A percentile compares a stretch with the other conserved stretches of the same genome.
These are phyloP conservation scores for Salvelinus sp. DNA, from an alignment of 2,113 vertebrate genomes.

Conservation along the genomic window DNA sequence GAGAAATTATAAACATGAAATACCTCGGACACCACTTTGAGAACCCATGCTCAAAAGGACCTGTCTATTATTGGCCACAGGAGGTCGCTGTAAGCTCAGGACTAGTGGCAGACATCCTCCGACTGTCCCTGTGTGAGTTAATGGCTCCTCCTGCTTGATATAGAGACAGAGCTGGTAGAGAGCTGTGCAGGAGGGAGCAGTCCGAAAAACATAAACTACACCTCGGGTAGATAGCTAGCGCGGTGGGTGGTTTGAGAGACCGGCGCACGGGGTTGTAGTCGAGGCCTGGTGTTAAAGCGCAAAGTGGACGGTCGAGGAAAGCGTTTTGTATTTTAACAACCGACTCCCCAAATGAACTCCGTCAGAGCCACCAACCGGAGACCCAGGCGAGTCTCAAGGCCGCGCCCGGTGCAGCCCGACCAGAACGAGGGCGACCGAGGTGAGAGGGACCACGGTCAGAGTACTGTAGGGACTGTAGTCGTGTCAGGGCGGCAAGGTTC, in stretches of 20 bases:
- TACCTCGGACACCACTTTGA: neutral
- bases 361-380: slow-evolving; percentile 99
- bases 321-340: slow-evolving; percentile 67
- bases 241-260: slow-evolving; percentile 38
- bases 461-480: slow-evolving; percentile 1
- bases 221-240: slow-evolving; percentile 49
- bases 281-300: slow-evolving; percentile 57
- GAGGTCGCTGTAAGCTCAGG: slow-evolving; percentile 36
- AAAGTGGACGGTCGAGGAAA: slow-evolving; percentile 63
- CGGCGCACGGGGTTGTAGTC: slow-evolving; percentile 48
- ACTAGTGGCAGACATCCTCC: slow-evolving; percentile 65
- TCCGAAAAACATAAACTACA: slow-evolving; percentile 53
- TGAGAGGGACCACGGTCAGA: slow-evolving; percentile 64
- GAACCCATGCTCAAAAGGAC: neutral
- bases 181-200: slow-evolving; percentile 70
- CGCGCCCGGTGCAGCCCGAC: slow-evolving; percentile 98
- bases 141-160: slow-evolving; percentile 98
- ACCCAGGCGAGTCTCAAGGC: slow-evolving; percentile 99
- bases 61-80: slow-evolving; percentile 46
- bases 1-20: too few relatives aligned
- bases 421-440: slow-evolving; percentile 93
- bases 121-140: slow-evolving; percentile 80
- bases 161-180: slow-evolving; percentile 80
- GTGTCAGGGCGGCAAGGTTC: slow-evolving; percentile 1
- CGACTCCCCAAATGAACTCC: slow-evolving; percentile 98